Percentiles rank a stretch among this genome's conserved stretches.
Evolutionary conservation across 1,140 invertebrate species (phyloP).

Genomic region (Bombus confusus): DNA sequence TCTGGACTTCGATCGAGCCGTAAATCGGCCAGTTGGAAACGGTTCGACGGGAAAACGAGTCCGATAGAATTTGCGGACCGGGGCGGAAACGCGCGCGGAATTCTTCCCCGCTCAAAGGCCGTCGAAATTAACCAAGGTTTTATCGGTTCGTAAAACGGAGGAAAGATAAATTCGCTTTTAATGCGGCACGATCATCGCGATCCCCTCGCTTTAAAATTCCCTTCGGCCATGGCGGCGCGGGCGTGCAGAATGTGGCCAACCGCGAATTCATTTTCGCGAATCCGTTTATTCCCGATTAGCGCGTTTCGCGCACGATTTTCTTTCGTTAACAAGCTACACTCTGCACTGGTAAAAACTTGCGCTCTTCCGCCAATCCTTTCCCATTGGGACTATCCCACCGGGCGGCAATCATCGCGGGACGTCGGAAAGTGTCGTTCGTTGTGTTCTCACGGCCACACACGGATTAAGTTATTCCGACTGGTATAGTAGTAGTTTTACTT

Average conservation of each 20-base stretch:
- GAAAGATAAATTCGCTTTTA: not conserved
- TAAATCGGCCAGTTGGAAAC: not conserved
- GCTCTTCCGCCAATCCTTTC: constrained; percentile 6
- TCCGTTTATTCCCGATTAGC: not conserved
- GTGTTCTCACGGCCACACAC: constrained; percentile 34
- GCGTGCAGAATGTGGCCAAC: not conserved
- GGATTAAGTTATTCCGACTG: constrained; percentile 14
- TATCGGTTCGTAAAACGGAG: not conserved
- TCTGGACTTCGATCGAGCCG: not conserved
- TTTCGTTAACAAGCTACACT: constrained; percentile 4
- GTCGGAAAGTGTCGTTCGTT: constrained; percentile 15
- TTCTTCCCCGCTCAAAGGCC: not conserved
- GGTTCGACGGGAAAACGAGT: not conserved
- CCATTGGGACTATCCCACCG: constrained; percentile 1
- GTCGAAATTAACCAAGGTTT: constrained; percentile 23
- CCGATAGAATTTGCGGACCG: not conserved
- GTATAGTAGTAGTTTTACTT: not conserved
- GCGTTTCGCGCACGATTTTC: not conserved
- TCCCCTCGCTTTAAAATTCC: not conserved
- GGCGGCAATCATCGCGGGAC: not conserved
- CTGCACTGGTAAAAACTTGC: not conserved
- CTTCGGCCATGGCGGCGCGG: not conserved
- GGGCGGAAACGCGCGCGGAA: not conserved
- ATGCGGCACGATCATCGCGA: not conserved
- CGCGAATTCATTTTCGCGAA: not conserved